phyloP scores from a whole-genome alignment of 2,113 vertebrate species.

The Hemiprocne comata region DNA sequence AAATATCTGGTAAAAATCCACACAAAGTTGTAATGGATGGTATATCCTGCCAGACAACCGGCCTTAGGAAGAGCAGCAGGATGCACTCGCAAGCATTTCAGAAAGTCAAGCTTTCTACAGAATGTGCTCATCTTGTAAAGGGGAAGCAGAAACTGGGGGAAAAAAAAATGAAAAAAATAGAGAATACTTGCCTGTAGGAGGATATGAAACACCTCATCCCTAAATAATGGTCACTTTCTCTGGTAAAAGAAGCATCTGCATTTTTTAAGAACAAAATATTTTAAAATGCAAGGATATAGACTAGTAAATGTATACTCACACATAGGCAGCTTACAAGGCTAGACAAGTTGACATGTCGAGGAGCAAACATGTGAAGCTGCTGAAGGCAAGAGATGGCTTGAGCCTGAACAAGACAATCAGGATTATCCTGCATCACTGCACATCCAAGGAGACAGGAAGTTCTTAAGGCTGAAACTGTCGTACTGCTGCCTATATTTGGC shows the following conservation, averaged over 20 bases:
- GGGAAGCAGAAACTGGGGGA: not conserved
- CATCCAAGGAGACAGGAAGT: constrained; percentile 87
- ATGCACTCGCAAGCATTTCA: not conserved
- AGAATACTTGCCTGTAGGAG: not conserved
- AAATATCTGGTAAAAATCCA: not conserved
- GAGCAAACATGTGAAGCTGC: constrained; percentile 96
- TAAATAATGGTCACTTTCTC: not conserved
- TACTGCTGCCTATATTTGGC: constrained; percentile 73
- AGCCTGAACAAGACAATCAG: constrained; percentile 88
- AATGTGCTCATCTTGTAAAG: not conserved
- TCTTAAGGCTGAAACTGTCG: constrained; percentile 77
- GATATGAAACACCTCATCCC: not conserved
- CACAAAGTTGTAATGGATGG: not conserved
- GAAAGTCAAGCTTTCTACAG: not conserved
- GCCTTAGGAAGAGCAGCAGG: not conserved
- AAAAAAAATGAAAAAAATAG: not conserved
- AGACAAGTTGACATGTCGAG: constrained; percentile 87
- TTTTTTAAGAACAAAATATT: not conserved
- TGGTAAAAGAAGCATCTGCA: not conserved
- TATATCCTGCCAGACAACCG: not conserved
- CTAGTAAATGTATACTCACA: constrained; percentile 79
- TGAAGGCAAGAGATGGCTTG: constrained; percentile 91
- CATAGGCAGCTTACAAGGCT: constrained; percentile 88
- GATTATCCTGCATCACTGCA: constrained; percentile 87
- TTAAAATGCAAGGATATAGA: not conserved